A percentile compares a stretch with the other conserved stretches of the same genome.
These are phyloP conservation scores for Apantesis nais DNA, from an alignment of 2,888 invertebrate genomes.

Conservation along the genomic window DNA sequence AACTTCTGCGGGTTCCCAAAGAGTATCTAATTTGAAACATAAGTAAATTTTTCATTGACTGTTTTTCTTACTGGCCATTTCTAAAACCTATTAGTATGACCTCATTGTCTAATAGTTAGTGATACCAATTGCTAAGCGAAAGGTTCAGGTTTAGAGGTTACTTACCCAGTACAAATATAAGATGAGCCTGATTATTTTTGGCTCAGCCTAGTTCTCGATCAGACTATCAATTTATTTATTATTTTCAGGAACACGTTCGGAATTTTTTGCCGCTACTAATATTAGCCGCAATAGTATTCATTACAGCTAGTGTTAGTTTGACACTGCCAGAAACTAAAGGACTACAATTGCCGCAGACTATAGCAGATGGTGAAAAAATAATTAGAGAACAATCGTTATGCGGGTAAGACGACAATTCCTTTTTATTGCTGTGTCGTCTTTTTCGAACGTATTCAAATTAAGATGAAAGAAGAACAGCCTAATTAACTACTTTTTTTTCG, in stretches of 20 bases:
- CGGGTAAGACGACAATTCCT: conserved; percentile 11
- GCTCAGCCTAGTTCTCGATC: too few relatives aligned
- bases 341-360: conserved; percentile 17
- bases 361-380: conserved; percentile 15
- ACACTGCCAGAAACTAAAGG: neutral
- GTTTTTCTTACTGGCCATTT: too few relatives aligned
- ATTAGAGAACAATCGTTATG: conserved; percentile 12
- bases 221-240: neutral
- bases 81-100: too few relatives aligned
- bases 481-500: neutral
- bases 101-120: too few relatives aligned
- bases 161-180: too few relatives aligned
- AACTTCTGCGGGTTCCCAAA: too few relatives aligned
- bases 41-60: too few relatives aligned
- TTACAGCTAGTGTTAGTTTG: neutral
- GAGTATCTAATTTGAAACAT: too few relatives aligned
- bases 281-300: neutral
- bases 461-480: neutral
- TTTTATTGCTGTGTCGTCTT: neutral
- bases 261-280: neutral
- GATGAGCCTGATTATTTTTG: too few relatives aligned
- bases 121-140: too few relatives aligned
- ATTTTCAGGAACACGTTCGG: neutral
- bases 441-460: neutral
- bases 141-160: too few relatives aligned